Evolutionary conservation across 2,797 vertebrate genomes (phyloP).

Genomic region (Myotis pilosus): DNA sequence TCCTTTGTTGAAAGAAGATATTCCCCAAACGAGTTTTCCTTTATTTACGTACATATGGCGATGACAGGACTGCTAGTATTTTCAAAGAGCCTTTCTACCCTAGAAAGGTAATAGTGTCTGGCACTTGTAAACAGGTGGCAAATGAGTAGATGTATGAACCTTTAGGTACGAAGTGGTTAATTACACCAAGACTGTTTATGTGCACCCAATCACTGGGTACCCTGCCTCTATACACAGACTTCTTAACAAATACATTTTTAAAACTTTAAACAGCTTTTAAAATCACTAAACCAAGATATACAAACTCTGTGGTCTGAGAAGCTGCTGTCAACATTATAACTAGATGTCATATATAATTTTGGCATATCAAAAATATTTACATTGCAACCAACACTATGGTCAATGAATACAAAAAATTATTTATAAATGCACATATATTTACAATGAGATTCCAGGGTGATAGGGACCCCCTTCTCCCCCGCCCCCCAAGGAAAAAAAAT

Average conservation of each 20-base stretch:
- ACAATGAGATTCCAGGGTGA: conserved; percentile 79
- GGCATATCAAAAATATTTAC: conserved; percentile 86
- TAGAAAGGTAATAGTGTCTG: not conserved
- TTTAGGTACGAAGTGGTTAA: conserved; percentile 13
- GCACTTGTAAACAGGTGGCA: conserved; percentile 30
- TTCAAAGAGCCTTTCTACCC: not conserved
- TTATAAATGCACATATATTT: conserved; percentile 86
- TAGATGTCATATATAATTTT: conserved; percentile 77
- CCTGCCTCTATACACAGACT: conserved; percentile 17
- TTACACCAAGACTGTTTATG: not conserved
- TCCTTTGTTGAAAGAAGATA: conserved; percentile 28
- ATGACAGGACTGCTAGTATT: not conserved
- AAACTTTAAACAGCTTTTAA: conserved; percentile 55
- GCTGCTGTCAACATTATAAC: conserved; percentile 74
- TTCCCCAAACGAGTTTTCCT: not conserved
- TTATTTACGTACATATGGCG: not conserved
- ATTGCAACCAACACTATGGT: conserved; percentile 79
- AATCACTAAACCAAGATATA: conserved; percentile 57
- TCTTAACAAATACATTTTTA: conserved; percentile 33
- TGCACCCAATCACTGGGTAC: conserved; percentile 18
- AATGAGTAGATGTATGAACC: not conserved
- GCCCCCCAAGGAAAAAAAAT: conserved; percentile 6
- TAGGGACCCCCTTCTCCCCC: not conserved
- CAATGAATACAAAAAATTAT: conserved; percentile 86
- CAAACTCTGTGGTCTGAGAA: conserved; percentile 76